Evolutionary conservation across 2,113 vertebrate genomes (phyloP), one percentile per base, ranked within the genome.

Genomic region (Ondatra zibethicus): DNA sequence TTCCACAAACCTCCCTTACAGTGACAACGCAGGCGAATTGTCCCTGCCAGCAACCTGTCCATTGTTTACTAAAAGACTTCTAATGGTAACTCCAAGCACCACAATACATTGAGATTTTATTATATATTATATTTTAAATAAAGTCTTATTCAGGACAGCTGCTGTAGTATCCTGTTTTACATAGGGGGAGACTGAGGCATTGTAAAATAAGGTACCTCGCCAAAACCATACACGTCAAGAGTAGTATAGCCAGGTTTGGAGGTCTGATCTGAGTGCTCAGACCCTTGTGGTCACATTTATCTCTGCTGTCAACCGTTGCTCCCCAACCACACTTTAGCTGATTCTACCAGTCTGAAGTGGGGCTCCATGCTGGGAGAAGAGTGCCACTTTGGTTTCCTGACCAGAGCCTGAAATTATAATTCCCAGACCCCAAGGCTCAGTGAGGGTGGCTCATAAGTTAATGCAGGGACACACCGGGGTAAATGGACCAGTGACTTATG

Each of bases 401-500:
- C 27, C 68, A 55, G 58, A 75, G 5, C 61, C 23, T 77, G 72
- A 42, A 88, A 73, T 70, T 47, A 58, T 55, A n/a, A 92, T 31
- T 70, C 76, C 50, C 36, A 77, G n/a, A 13, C 39, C 88, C 85
- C 73, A 39, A 86, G 77, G 31, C 81, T 95, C 91, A 78, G 80
- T 7, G 70, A 95, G 90, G 84, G 93, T 33, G 90, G 75, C 75
- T 39, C 47, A 39, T 55, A 87, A 91, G 23, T 5, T 4, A 92
- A 58, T 52, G n/a, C 72, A 55, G 72, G 78, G 91, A 58, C 91
- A 81, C 0, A 31, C 50, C 5, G 10, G 70, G 66, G 84, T 93
- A 75, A 96, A 94, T 76, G 92, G 75, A 90, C 63, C 92, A 63
- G 36, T 72, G 72, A 85, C 93, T 58, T 88, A 58, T 4, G 72